Evolutionary conservation across 2,797 vertebrate genomes (phyloP), one percentile per base, ranked within the genome.

Genomic region (Rhinogobio ventralis): DNA sequence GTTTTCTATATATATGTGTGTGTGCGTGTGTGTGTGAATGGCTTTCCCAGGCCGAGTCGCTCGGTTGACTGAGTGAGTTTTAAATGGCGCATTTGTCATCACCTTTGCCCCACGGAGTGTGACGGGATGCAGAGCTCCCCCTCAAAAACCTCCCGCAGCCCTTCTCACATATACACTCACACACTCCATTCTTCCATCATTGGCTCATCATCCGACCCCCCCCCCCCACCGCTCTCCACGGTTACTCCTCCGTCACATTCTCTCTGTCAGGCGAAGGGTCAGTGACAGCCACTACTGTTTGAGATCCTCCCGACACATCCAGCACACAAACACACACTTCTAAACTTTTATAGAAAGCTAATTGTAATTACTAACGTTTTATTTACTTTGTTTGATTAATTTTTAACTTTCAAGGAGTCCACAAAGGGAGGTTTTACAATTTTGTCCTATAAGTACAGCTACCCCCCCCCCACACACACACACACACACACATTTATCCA

Each of bases 81-180:
- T 91, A 92, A 93, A 89, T 91, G 90, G 92, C 90, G 86, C 90
- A 92, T 93, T 91, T 93, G 87, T 93, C 90, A 89, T 88, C 53
- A 80, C 88, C 85, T 89, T 89, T 69, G 53, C 89, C 88, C 83
- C 90, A 80, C 84, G 86, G 86, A 85, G 84, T 85, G 25, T 90
- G 86, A 89, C 62, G 33, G 85, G 88, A 89, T 81, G 30, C 81
- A 79, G 87, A 30, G 67, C 87, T 89, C 57, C 23, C 83, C 81
- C 78, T 79, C 82, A 90, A 90, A 90, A 88, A 82, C 89, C 85
- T 87, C 81, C 71, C 75, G 81, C 36, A 74, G 77, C 72, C 79
- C 85, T 42, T 28, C 62, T 79, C 81, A 77, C 73, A 25, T 81
- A 72, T 25, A 86, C 55, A 62, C 67, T 78, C 33, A 79, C 82